Evolutionary conservation across 2,113 vertebrate species (phyloP).

Genomic region (Entelurus aequoreus): DNA sequence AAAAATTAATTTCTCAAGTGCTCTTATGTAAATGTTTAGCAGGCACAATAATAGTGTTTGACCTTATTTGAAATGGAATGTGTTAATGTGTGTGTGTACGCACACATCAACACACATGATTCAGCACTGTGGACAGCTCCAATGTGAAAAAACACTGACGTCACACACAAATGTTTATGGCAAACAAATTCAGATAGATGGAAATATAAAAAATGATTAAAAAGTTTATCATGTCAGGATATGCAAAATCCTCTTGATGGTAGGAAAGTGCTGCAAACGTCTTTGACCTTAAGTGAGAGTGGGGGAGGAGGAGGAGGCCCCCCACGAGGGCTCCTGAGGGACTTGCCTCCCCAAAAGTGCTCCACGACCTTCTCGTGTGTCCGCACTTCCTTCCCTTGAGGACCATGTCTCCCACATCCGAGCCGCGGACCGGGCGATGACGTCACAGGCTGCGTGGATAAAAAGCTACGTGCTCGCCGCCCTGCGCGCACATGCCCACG

Average conservation of each 20-base stretch:
- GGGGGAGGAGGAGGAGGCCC: too few species aligned
- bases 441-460: background rate
- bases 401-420: too few species aligned
- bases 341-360: too few species aligned
- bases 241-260: too few species aligned
- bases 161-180: background rate
- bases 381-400: too few species aligned
- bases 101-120: background rate
- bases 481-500: background rate
- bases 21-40: constrained; percentile 5
- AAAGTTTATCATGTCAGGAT: too few species aligned
- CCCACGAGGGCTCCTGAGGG: too few species aligned
- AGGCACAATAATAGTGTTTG: background rate
- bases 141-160: background rate
- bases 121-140: background rate
- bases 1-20: constrained; percentile 4
- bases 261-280: too few species aligned
- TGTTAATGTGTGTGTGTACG: background rate
- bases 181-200: too few species aligned
- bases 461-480: background rate
- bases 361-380: too few species aligned
- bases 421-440: background rate
- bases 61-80: background rate
- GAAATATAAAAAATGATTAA: too few species aligned
- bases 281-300: too few species aligned